Evolutionary conservation across 2,797 vertebrate genomes (phyloP).

Genomic region (Lophotriccus pileatus): DNA sequence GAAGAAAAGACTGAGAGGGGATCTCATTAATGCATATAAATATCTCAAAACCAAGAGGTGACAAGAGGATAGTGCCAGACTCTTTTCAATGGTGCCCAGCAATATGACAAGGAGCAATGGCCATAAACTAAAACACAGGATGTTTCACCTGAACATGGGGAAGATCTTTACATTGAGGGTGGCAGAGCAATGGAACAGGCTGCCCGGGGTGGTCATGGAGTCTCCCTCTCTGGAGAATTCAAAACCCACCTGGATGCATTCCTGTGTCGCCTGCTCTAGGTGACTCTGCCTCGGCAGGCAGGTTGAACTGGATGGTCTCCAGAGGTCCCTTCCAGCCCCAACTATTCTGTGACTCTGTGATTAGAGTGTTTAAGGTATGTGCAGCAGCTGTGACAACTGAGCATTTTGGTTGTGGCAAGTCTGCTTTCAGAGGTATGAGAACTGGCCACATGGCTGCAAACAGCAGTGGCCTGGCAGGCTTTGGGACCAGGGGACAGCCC

Average conservation of each 20-base stretch:
- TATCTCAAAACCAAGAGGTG: background rate
- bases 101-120: background rate
- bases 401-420: accelerated
- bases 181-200: background rate
- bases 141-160: background rate
- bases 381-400: background rate
- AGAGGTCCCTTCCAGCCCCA: background rate
- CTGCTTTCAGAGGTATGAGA: background rate
- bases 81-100: background rate
- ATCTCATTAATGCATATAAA: background rate
- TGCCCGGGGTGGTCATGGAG: background rate
- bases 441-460: background rate
- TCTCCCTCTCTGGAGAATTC: background rate
- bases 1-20: background rate
- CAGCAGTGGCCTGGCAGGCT: background rate
- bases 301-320: background rate
- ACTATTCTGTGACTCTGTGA: background rate
- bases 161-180: background rate
- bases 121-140: background rate
- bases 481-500: background rate
- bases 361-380: background rate
- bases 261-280: background rate
- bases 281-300: background rate
- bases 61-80: background rate
- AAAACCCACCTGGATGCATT: background rate